Evolutionary conservation across 2,888 invertebrate species (phyloP), one percentile per base, ranked within the genome.

Genomic region (Tetragonula carbonaria): DNA sequence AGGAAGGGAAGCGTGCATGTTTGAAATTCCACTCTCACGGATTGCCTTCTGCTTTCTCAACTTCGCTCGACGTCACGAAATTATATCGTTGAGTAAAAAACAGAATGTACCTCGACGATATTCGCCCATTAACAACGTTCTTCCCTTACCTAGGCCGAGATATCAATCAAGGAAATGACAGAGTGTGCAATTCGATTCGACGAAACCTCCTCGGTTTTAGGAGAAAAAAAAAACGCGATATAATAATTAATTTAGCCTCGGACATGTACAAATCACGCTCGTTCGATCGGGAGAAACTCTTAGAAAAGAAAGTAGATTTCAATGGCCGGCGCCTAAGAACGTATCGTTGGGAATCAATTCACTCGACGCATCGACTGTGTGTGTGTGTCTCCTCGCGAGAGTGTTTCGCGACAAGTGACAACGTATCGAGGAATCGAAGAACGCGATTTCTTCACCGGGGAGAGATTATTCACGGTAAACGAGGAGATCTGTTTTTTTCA

Each of bases 11-110:
- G 57, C 21, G n/a, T 59, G n/a, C 14, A 59, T 38, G 23, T 38
- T 74, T 53, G 6, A 38, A 66, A 74, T 74, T 66, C 66, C 65
- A 53, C n/a, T 74, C 74, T 65, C 74, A 74, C 74, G 59, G 14
- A 51, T 4, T 14, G 23, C n/a, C 53, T 38, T 71, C 38, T 53
- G 33, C n/a, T 74, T 74, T 53, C 45, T 45, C 51, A 23, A 38
- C 21, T 1, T 21, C 45, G 5, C 28, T 16, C 14, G 4, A 18
- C 28, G 23, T 28, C 51, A 23, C 28, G 4, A 45, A 38, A 38
- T 66, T 74, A 23, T 23, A 23, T 0, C 1, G 11, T n/a, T 2
- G 21, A 21, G 11, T 21, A 65, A 66, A 33, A 63, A 74, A 66
- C 33, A 65, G 53, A 50, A 50, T 14, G 38, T 28, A 28, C 50